Evolutionary conservation across 2,797 vertebrate genomes (phyloP).

Genomic region (Urocyon cinereoargenteus): DNA sequence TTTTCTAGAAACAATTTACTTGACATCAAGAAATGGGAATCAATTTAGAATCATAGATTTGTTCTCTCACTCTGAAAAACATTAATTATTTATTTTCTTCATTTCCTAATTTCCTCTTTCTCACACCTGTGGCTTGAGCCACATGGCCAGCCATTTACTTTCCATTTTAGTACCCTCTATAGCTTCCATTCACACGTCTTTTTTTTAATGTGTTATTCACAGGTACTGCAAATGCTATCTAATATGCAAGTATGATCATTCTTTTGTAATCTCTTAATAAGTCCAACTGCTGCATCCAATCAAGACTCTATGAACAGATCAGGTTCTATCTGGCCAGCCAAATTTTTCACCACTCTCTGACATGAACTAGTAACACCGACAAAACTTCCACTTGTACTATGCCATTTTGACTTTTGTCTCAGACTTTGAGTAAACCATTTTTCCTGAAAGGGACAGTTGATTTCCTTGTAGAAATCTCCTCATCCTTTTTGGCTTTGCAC

Average conservation of each 20-base stretch:
- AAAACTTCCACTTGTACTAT: neutral
- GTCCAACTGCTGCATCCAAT: neutral
- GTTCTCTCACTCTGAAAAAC: neutral
- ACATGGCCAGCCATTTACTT: neutral
- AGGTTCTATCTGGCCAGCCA: neutral
- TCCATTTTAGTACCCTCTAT: neutral
- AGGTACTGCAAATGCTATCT: neutral
- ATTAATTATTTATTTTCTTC: neutral
- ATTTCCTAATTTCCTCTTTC: neutral
- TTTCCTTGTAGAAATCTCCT: neutral
- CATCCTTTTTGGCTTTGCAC: neutral
- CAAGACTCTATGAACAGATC: neutral
- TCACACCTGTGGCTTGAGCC: neutral
- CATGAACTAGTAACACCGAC: neutral
- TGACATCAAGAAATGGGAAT: neutral
- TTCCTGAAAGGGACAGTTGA: neutral
- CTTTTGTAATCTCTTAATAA: neutral
- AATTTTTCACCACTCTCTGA: neutral
- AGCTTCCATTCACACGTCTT: neutral
- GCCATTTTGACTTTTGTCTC: neutral
- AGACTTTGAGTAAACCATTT: neutral
- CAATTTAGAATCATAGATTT: neutral
- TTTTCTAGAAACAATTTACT: conserved; percentile 6
- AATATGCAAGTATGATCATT: neutral
- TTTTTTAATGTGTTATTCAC: neutral